Percentiles rank a stretch among this genome's conserved stretches.
Conservation (phyloP, 2,797 vertebrate genomes). For the Coregonus ussuriensis region DNA sequence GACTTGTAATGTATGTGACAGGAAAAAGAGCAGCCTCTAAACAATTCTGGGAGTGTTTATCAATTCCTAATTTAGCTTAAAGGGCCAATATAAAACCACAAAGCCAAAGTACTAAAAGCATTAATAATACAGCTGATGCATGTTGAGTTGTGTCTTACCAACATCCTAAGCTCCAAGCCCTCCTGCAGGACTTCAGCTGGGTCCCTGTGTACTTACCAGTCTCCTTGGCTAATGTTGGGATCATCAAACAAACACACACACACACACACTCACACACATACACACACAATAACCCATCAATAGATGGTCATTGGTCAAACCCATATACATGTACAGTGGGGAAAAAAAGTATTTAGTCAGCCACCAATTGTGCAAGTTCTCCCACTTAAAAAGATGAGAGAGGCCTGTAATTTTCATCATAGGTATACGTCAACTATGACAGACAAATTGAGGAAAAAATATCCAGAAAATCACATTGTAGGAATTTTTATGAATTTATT, state of each 20-base stretch:
- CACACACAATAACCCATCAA: conserved; percentile 54
- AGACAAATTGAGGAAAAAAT: too few relatives aligned
- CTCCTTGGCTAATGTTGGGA: conserved; percentile 8
- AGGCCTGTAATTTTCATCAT: too few relatives aligned
- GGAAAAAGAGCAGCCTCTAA: conserved; percentile 47
- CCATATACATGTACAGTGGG: too few relatives aligned
- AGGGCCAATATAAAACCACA: conserved; percentile 65
- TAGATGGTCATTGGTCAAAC: conserved; percentile 28
- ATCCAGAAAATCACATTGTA: too few relatives aligned
- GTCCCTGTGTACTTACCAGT: neutral
- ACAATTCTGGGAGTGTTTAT: conserved; percentile 56
- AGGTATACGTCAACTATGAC: too few relatives aligned
- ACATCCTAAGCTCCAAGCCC: neutral
- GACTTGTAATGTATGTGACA: conserved; percentile 26
- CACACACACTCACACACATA: neutral
- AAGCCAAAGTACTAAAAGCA: conserved; percentile 52
- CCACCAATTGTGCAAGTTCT: too few relatives aligned
- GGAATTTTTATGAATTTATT: too few relatives aligned
- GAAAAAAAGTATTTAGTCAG: too few relatives aligned
- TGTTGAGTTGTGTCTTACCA: conserved; percentile 10
- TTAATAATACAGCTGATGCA: conserved; percentile 41
- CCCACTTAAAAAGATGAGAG: too few relatives aligned
- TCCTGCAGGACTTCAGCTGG: conserved; percentile 4
- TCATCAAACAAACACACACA: neutral
- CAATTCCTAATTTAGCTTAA: conserved; percentile 70